phyloP scores from a whole-genome alignment of 2,113 vertebrate species.

The Scartelaos histophorus region DNA sequence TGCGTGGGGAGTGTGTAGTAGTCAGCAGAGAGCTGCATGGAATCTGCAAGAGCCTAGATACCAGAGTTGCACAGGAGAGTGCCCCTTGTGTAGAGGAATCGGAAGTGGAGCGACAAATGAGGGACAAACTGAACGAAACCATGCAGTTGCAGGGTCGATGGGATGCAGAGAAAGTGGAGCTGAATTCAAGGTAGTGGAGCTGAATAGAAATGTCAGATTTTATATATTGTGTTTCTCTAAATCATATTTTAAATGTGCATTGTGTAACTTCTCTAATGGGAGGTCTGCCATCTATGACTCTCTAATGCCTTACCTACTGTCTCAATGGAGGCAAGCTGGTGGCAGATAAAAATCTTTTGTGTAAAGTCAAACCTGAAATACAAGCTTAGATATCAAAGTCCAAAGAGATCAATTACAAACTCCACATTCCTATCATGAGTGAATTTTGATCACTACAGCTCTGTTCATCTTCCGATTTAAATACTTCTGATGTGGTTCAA shows the following conservation, averaged over 20 bases:
- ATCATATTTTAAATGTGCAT: neutral
- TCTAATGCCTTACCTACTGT: too few relatives aligned
- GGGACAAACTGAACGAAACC: slow-evolving; percentile 76
- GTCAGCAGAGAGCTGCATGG: slow-evolving; percentile 65
- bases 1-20: slow-evolving; percentile 70
- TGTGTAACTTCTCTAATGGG: neutral
- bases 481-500: neutral
- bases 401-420: slow-evolving; percentile 15
- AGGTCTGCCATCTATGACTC: too few relatives aligned
- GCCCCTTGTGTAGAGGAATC: slow-evolving; percentile 58
- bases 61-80: slow-evolving; percentile 55
- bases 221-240: neutral
- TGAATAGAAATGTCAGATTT: neutral
- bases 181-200: slow-evolving; percentile 81
- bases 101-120: slow-evolving; percentile 74
- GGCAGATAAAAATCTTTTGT: neutral
- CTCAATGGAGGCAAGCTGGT: too few relatives aligned
- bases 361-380: neutral
- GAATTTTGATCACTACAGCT: slow-evolving; percentile 30
- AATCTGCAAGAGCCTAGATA: slow-evolving; percentile 77
- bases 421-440: slow-evolving; percentile 9
- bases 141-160: slow-evolving; percentile 80
- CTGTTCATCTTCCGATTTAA: slow-evolving; percentile 9
- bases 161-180: slow-evolving; percentile 79
- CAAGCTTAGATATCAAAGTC: neutral